These are phyloP conservation scores for Drosophila albomicans DNA, from an alignment of 1,140 invertebrate species.

Conservation along the genomic window DNA sequence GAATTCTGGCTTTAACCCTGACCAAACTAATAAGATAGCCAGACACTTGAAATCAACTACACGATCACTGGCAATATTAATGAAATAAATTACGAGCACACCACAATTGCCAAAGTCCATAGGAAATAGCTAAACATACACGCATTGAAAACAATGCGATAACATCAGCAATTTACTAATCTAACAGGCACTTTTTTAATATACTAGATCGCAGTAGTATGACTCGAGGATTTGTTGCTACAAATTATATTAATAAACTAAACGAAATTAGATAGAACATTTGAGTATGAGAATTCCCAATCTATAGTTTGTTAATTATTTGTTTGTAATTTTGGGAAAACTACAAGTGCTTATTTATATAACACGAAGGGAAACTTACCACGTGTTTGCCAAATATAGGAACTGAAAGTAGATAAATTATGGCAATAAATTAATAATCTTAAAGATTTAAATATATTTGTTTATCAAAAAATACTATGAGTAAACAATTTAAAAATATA, in stretches of 20 bases:
- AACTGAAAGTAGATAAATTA: too few relatives aligned
- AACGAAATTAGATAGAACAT: neutral
- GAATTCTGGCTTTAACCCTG: neutral
- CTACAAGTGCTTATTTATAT: too few relatives aligned
- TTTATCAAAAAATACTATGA: too few relatives aligned
- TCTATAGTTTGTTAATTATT: too few relatives aligned
- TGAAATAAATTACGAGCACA: neutral
- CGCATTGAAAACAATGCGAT: neutral
- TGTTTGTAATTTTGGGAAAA: too few relatives aligned
- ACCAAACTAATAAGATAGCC: conserved; percentile 3
- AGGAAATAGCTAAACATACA: conserved; percentile 1
- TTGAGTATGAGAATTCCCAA: too few relatives aligned
- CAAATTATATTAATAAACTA: neutral
- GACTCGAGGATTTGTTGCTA: neutral
- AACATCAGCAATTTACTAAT: neutral
- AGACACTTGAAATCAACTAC: conserved; percentile 4
- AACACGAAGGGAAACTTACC: too few relatives aligned
- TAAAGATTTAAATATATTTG: too few relatives aligned
- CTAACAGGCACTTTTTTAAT: neutral
- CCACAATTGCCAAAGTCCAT: neutral
- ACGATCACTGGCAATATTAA: neutral
- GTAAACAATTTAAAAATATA: too few relatives aligned
- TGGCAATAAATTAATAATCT: too few relatives aligned
- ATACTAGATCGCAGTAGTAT: neutral
- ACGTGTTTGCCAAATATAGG: too few relatives aligned